phyloP scores from a whole-genome alignment of 1,140 invertebrate genomes.

The Zophobas morio region DNA sequence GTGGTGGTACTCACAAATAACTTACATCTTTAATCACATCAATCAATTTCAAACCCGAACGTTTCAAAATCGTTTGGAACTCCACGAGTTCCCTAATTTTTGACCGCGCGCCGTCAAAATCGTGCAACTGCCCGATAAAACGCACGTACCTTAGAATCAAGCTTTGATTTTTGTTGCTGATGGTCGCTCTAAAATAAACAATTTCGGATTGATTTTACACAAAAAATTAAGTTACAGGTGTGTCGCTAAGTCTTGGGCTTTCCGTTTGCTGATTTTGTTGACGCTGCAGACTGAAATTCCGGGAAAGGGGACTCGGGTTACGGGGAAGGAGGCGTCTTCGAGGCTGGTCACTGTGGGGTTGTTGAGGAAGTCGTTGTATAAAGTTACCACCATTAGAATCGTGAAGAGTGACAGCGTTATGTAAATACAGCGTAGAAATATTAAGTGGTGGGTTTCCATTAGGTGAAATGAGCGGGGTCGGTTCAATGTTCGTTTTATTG shows the following conservation, averaged over 20 bases:
- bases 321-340: slow-evolving; percentile 1
- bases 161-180: background rate
- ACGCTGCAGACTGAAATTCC: slow-evolving; percentile 21
- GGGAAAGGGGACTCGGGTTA: slow-evolving; percentile 13
- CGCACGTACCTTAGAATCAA: background rate
- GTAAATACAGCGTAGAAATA: background rate
- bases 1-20: too few relatives aligned
- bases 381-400: background rate
- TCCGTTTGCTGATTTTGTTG: slow-evolving; percentile 33
- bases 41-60: background rate
- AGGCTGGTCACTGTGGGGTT: slow-evolving; percentile 16
- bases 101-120: background rate
- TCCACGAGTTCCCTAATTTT: background rate
- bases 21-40: too few relatives aligned
- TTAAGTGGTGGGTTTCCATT: too few relatives aligned
- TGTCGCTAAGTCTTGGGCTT: background rate
- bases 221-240: background rate
- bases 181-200: background rate
- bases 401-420: background rate
- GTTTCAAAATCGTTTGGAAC: slow-evolving; percentile 15
- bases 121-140: background rate
- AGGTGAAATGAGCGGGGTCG: too few relatives aligned
- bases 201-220: background rate
- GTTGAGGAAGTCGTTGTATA: background rate
- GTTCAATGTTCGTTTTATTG: too few relatives aligned